A percentile compares a stretch with the other conserved stretches of the same genome.
These are phyloP conservation scores for Dendroctonus valens DNA, from an alignment of 1,140 invertebrate genomes.

Conservation along the genomic window DNA sequence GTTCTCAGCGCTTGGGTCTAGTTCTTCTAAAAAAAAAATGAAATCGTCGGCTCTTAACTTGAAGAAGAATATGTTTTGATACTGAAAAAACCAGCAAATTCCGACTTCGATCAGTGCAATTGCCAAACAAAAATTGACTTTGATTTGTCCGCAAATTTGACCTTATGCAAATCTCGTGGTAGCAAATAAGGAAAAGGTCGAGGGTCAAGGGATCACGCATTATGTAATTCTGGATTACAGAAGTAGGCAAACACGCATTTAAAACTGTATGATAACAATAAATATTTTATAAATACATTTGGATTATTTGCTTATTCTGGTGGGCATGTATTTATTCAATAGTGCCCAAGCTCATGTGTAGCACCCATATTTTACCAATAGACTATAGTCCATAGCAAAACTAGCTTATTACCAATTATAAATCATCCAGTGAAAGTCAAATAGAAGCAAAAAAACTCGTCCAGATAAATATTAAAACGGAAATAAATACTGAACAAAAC, in stretches of 20 bases:
- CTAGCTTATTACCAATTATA: background rate
- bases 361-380: no score
- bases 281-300: background rate
- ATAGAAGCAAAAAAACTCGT: background rate
- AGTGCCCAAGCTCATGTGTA: no score
- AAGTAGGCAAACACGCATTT: background rate
- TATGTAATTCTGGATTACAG: background rate
- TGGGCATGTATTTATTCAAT: background rate
- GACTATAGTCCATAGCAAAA: background rate
- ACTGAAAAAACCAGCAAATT: background rate
- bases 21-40: background rate
- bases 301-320: background rate
- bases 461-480: background rate
- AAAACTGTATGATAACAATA: background rate
- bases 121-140: conserved; percentile 3
- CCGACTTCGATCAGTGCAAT: background rate
- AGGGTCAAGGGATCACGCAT: conserved; percentile 4
- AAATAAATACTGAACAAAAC: background rate
- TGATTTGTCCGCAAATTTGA: conserved; percentile 10
- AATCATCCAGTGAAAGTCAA: background rate
- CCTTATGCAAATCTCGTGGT: conserved; percentile 17
- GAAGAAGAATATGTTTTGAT: background rate
- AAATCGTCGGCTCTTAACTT: background rate
- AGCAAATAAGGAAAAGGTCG: background rate
- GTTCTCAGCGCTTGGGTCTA: background rate